phyloP scores from a whole-genome alignment of 2,888 invertebrate genomes.

The Hypena proboscidalis region DNA sequence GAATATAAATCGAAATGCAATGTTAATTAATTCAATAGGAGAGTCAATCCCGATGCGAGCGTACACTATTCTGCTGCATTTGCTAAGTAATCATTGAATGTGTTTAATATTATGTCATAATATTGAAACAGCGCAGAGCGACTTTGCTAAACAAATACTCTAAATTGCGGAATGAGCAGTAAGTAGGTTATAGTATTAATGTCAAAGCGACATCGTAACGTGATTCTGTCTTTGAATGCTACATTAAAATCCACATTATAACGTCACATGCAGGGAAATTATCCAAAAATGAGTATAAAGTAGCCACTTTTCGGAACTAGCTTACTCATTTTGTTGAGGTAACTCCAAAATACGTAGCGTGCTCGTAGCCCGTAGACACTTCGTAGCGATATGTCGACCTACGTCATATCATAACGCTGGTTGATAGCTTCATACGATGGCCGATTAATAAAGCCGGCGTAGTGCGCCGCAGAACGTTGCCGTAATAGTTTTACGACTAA shows the following conservation, averaged over 20 bases:
- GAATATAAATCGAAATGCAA: too few species aligned
- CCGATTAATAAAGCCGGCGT: conserved; percentile 82
- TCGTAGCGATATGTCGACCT: conserved; percentile 62
- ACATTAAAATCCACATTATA: neutral
- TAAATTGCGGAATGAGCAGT: neutral
- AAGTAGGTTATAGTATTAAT: neutral
- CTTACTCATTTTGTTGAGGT: conserved; percentile 34
- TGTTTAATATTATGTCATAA: too few species aligned
- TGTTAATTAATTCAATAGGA: too few species aligned
- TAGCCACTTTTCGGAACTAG: conserved; percentile 20
- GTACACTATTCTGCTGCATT: too few species aligned
- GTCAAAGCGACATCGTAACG: too few species aligned
- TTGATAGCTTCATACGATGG: conserved; percentile 80
- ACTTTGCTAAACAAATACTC: neutral
- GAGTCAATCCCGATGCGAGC: too few species aligned
- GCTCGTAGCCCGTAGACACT: conserved; percentile 40
- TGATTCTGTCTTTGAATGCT: neutral
- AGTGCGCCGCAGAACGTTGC: conserved; percentile 75
- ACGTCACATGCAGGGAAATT: neutral
- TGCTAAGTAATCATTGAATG: too few species aligned
- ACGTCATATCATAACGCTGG: conserved; percentile 73
- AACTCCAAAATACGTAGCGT: conserved; percentile 21
- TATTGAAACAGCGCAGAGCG: neutral
- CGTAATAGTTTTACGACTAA: conserved; percentile 82
- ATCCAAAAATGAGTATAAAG: too few species aligned